Evolutionary conservation across 1,140 invertebrate genomes (phyloP).

Genomic region (Drosophila trapezifrons): DNA sequence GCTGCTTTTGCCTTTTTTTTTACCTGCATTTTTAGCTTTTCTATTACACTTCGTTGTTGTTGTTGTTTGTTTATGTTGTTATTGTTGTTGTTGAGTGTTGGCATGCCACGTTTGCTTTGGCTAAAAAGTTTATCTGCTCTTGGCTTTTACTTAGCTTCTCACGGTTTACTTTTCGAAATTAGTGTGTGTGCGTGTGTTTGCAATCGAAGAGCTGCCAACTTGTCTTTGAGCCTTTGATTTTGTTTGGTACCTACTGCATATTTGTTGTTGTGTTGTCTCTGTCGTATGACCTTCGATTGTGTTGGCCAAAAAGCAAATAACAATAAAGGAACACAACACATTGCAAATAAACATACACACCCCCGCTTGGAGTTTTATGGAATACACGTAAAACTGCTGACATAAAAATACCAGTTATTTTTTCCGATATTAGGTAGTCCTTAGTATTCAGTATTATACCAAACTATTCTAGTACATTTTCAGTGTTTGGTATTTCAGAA

Average conservation of each 20-base stretch:
- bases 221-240: slow-evolving; percentile 30
- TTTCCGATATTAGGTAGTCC: too few relatives aligned
- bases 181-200: slow-evolving; percentile 24
- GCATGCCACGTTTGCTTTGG: slow-evolving; percentile 72
- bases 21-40: slow-evolving; percentile 54
- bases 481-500: too few relatives aligned
- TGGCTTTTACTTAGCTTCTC: slow-evolving; percentile 74
- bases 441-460: not conserved
- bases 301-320: slow-evolving; percentile 14
- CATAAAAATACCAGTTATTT: too few relatives aligned
- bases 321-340: not conserved
- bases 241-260: not conserved
- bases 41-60: slow-evolving; percentile 47
- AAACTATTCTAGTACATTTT: too few relatives aligned
- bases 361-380: not conserved
- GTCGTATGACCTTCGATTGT: slow-evolving; percentile 32
- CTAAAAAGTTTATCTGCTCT: slow-evolving; percentile 74
- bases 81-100: slow-evolving; percentile 49
- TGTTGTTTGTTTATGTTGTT: slow-evolving; percentile 14
- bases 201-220: slow-evolving; percentile 52
- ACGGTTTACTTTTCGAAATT: slow-evolving; percentile 75
- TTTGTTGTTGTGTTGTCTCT: slow-evolving; percentile 1
- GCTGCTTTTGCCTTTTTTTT: slow-evolving; percentile 57
- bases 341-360: not conserved
- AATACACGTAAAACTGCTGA: not conserved